These are phyloP conservation scores for Pachycephus smyrnensis DNA, from an alignment of 2,888 invertebrate genomes.

Conservation along the genomic window DNA sequence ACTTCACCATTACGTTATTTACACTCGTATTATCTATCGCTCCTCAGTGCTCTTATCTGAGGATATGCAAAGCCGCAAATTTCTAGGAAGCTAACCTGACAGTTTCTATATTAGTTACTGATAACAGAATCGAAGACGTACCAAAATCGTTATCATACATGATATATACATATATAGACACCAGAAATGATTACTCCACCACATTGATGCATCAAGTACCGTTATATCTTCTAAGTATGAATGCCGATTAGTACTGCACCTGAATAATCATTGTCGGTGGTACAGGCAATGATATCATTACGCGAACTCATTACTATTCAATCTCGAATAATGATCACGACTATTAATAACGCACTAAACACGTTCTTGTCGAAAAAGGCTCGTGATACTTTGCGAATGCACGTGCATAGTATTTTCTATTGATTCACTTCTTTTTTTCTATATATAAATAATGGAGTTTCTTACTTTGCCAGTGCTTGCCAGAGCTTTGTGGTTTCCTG, in stretches of 20 bases:
- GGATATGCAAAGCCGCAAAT: background rate
- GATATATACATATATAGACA: background rate
- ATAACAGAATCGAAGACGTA: background rate
- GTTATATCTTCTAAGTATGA: background rate
- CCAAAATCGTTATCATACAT: background rate
- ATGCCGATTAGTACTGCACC: background rate
- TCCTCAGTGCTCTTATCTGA: background rate
- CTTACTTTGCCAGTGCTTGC: constrained; percentile 60
- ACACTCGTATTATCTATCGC: background rate
- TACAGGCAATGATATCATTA: constrained; percentile 5
- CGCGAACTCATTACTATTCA: constrained; percentile 38
- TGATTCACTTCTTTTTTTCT: background rate
- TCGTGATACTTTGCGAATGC: background rate
- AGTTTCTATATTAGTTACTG: background rate
- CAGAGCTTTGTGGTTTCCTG: constrained; percentile 61
- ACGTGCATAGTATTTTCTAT: background rate
- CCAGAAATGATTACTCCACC: background rate
- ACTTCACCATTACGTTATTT: background rate
- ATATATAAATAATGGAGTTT: constrained; percentile 6
- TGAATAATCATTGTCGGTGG: background rate
- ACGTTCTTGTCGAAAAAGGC: background rate
- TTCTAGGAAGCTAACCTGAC: background rate
- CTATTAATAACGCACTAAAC: constrained; percentile 37
- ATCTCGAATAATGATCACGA: constrained; percentile 41
- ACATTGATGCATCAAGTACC: background rate